A percentile compares a stretch with the other conserved stretches of the same genome.
Conservation (phyloP, 2,888 invertebrate genomes). For the Caenorhabditis wallacei region DNA sequence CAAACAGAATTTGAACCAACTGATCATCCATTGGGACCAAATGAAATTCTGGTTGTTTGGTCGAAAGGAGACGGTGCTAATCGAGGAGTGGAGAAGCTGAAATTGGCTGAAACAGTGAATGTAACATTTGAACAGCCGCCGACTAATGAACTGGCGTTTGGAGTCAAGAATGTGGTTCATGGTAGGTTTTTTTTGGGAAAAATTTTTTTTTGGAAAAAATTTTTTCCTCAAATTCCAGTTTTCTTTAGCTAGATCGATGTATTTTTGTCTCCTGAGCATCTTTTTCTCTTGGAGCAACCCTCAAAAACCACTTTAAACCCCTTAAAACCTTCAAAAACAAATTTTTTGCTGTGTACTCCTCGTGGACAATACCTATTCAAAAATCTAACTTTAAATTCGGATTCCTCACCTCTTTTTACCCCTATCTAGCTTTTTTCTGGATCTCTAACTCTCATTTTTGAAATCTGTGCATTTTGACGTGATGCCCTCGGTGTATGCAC, state of each 20-base stretch:
- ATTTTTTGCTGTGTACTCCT: too few species aligned
- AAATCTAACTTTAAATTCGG: not conserved
- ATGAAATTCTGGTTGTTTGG: conserved; percentile 75
- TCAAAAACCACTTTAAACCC: too few species aligned
- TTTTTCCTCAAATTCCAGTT: too few species aligned
- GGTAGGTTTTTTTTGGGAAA: conserved; percentile 13
- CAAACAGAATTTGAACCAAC: conserved; percentile 81
- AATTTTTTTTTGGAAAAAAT: too few species aligned
- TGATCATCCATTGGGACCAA: conserved; percentile 82
- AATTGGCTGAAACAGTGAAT: conserved; percentile 51
- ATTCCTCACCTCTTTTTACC: not conserved
- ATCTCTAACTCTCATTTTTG: too few species aligned
- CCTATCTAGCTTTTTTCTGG: not conserved
- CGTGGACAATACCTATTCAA: too few species aligned
- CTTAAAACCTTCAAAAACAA: too few species aligned
- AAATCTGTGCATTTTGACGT: too few species aligned
- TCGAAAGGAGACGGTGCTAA: conserved; percentile 77
- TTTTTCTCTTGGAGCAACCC: too few species aligned
- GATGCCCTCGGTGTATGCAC: too few species aligned
- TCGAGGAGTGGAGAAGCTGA: conserved; percentile 53
- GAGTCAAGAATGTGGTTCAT: conserved; percentile 62
- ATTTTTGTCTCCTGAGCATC: too few species aligned
- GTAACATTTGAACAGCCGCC: conserved; percentile 59
- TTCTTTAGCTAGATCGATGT: too few species aligned
- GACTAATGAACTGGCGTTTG: conserved; percentile 59